Base-by-base conservation (phyloP, 2,888 invertebrate species). In the Tipula vernalis region DNA sequence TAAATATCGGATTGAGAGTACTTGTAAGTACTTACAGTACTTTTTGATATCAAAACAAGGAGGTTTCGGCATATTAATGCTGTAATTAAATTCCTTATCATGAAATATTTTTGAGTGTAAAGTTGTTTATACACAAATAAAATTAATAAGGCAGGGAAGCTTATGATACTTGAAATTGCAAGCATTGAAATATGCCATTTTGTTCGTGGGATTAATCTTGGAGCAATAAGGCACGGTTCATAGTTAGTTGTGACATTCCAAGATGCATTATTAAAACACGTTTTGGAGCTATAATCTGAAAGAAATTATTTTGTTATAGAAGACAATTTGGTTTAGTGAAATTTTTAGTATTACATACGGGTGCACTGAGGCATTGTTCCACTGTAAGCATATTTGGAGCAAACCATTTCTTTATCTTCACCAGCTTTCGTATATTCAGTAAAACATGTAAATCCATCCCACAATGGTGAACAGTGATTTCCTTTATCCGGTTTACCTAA, bases 371-470 rank as follows among this genome's bases (percentile, higher is more conserved):
- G 94, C 86, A 93, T 92, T 0, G 89, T 88, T 86, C 92, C 92
- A 36, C 93, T 93, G 88, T 94, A 94, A 0, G 93, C 94, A 88
- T 94, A 94, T 87, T 93, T 93, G 0, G 94, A 93, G 89, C 95
- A 95, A 0, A 92, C 90, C 87, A 92, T 90, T n/a, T 89, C 89
- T 0, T 91, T 91, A 0, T 91, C 89, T 1, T 92, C 91, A 3
- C 92, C 92, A 0, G 91, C 90, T 18, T 91, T 89, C 0, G 83
- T 36, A 36, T 92, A 91, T 6, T 91, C 89, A 13, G 90, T 91
- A 92, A 94, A 94, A 89, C 95, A 95, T 5, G 92, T 92, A 94
- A 94, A 95, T 0, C 93, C 94, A 88, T 95, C 95, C 92, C 94
- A 95, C 0, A 94, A 92, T 0, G 93, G 90, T 13, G 93, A 93